A percentile compares a stretch with the other conserved stretches of the same genome.
Evolutionary conservation across 1,140 invertebrate genomes (phyloP).

Genomic region (Chelonus insularis): DNA sequence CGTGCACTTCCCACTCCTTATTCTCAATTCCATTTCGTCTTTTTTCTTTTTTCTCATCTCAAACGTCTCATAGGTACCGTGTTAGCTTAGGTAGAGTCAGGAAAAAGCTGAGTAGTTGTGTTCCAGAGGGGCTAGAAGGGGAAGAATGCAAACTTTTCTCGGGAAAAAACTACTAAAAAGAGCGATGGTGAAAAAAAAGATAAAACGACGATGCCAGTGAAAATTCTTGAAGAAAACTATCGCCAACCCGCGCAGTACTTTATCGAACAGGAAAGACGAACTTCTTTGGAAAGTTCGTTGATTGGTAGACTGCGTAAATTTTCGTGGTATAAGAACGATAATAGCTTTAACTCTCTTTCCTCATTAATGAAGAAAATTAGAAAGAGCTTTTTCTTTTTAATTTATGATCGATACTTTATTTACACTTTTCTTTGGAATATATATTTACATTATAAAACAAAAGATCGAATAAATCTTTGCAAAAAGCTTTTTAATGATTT

Average conservation of each 20-base stretch:
- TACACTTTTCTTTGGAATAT: not conserved
- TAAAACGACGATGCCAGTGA: slow-evolving; percentile 17
- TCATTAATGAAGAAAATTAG: slow-evolving; percentile 14
- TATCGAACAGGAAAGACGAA: slow-evolving; percentile 26
- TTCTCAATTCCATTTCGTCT: slow-evolving; percentile 26
- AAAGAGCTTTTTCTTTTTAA: slow-evolving; percentile 1
- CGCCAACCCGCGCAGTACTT: slow-evolving; percentile 17
- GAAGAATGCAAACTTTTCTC: slow-evolving; percentile 39
- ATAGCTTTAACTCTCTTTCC: not conserved
- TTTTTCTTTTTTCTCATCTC: slow-evolving; percentile 39
- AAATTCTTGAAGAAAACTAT: slow-evolving; percentile 34
- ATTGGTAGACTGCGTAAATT: slow-evolving; percentile 27
- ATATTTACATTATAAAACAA: too few relatives aligned
- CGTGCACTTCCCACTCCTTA: slow-evolving; percentile 40
- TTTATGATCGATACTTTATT: not conserved
- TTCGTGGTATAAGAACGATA: slow-evolving; percentile 10
- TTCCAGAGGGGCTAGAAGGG: not conserved
- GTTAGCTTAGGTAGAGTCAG: slow-evolving; percentile 9
- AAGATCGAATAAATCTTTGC: too few relatives aligned
- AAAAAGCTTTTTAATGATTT: too few relatives aligned
- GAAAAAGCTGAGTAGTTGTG: slow-evolving; percentile 12
- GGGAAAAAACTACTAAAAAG: slow-evolving; percentile 29
- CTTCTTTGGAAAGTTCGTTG: slow-evolving; percentile 25
- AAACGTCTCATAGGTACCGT: slow-evolving; percentile 19
- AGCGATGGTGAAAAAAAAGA: slow-evolving; percentile 26